A percentile compares a stretch with the other conserved stretches of the same genome.
Evolutionary conservation across 2,113 vertebrate genomes (phyloP).

Genomic region (Rhadina sibilatrix): DNA sequence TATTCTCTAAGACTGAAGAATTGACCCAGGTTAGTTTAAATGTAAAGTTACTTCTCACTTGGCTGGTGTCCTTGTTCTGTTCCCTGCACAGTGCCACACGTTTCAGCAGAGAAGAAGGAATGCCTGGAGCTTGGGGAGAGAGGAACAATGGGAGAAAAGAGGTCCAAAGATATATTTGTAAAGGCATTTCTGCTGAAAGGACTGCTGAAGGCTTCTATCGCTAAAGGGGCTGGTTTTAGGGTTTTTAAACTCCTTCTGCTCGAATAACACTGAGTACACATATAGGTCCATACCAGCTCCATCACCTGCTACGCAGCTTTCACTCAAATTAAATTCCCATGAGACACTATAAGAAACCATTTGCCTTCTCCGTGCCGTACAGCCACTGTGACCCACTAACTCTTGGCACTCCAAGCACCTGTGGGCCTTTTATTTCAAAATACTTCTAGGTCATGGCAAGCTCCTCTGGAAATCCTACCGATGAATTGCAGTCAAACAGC

Average conservation of each 20-base stretch:
- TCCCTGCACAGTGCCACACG: background rate
- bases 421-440: background rate
- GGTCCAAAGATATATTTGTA: background rate
- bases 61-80: background rate
- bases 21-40: background rate
- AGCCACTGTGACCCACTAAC: background rate
- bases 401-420: background rate
- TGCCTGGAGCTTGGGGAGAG: background rate
- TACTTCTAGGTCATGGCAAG: background rate
- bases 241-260: conserved; percentile 10
- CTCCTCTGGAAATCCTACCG: background rate
- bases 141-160: background rate
- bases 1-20: background rate
- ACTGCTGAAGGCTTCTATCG: background rate
- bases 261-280: background rate
- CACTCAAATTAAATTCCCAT: background rate
- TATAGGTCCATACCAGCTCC: background rate
- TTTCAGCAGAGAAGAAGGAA: background rate
- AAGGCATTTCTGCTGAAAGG: background rate
- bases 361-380: background rate
- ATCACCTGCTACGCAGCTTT: background rate
- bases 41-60: background rate
- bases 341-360: background rate
- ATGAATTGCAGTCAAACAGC: background rate
- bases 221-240: background rate